These are phyloP conservation scores for Chloroceryle amazona DNA, from an alignment of 2,797 vertebrate genomes.

Conservation along the genomic window DNA sequence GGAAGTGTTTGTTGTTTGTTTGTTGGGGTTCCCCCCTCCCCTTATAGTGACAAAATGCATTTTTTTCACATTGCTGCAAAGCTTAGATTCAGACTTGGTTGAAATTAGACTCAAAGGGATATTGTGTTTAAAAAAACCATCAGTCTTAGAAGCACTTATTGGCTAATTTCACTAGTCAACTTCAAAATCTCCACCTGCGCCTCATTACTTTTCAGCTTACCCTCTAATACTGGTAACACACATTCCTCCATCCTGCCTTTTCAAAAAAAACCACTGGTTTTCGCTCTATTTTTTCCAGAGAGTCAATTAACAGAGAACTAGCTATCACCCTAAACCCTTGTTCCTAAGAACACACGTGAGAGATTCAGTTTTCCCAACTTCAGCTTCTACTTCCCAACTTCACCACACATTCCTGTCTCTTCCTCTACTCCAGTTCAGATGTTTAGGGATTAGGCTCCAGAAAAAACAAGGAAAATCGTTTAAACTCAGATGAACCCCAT, in stretches of 20 bases:
- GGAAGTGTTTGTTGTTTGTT: neutral
- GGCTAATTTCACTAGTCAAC: neutral
- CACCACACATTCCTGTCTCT: neutral
- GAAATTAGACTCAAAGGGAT: neutral
- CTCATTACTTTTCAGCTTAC: neutral
- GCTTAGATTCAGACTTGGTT: neutral
- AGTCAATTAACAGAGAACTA: too few species aligned
- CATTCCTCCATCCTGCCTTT: neutral
- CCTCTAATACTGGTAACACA: neutral
- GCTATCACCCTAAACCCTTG: neutral
- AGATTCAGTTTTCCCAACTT: accelerated
- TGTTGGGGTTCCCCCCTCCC: too few species aligned
- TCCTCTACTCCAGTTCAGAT: accelerated
- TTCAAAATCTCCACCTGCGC: neutral
- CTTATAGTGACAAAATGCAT: neutral
- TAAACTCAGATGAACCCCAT: neutral
- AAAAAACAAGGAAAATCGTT: neutral
- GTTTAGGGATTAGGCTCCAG: neutral
- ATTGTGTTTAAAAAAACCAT: neutral
- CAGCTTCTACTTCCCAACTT: neutral
- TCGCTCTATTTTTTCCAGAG: neutral
- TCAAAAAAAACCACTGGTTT: neutral
- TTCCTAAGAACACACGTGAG: neutral
- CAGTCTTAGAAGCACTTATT: neutral
- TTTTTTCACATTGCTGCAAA: neutral